Evolutionary conservation across 2,797 vertebrate genomes (phyloP).

Genomic region (Pangasius djambal): DNA sequence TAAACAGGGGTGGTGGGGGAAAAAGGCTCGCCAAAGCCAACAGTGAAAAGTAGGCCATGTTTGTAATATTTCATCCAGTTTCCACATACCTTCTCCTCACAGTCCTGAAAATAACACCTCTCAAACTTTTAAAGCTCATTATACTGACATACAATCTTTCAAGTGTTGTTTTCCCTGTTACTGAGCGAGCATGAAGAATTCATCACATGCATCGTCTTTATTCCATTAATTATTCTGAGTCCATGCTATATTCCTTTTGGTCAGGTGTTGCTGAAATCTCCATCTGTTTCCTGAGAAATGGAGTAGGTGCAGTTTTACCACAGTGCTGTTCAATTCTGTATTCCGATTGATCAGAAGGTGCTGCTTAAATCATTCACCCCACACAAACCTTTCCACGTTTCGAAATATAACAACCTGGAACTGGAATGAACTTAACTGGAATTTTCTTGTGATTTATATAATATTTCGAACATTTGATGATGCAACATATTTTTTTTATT

Average conservation of each 20-base stretch:
- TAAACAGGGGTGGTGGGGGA: not conserved
- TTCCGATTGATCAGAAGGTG: not conserved
- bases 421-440: not conserved
- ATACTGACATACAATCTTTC: not conserved
- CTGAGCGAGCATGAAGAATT: not conserved
- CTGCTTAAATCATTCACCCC: not conserved
- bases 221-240: not conserved
- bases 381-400: not conserved
- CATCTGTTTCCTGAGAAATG: not conserved
- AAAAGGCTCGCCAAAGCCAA: slow-evolving; percentile 6
- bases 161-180: slow-evolving; percentile 17
- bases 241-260: not conserved
- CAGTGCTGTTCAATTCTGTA: not conserved
- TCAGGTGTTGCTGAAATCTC: not conserved
- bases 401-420: not conserved
- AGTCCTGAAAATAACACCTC: not conserved
- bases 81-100: slow-evolving; percentile 22
- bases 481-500: not conserved
- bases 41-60: slow-evolving; percentile 18
- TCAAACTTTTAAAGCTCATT: not conserved
- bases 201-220: not conserved
- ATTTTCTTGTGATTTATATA: not conserved
- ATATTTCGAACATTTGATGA: not conserved
- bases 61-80: slow-evolving; percentile 21
- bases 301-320: not conserved